Evolutionary conservation across 2,888 invertebrate species (phyloP), one percentile per base, ranked within the genome.

Genomic region (Chrysolina oricalcia): DNA sequence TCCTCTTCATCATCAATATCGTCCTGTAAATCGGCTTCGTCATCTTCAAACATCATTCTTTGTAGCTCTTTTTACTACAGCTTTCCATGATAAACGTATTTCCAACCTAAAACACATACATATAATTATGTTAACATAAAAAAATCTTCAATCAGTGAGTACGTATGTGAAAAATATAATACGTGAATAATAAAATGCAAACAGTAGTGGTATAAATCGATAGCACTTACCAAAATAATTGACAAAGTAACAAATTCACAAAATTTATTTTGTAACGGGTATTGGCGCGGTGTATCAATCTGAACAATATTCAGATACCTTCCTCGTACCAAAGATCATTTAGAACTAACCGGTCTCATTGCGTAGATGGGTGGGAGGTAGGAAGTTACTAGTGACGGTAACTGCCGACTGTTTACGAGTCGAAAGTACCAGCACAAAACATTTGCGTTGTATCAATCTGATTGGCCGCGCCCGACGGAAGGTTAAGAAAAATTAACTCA

Each of bases 61-160:
- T 67, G 50, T 50, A 67, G 21, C 66, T 66, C 66, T 21, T 67
- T 50, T 48, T 67, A 67, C 67, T 67, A 67, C 67, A 67, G 27
- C 35, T 67, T 53, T 21, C 67, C 67, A 67, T 53, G 67, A 48
- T 67, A 23, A 67, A 50, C 67, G 67, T 67, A 67, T 67, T 67
- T 50, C 48, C 4, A 19, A 19, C 23, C 50, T 63, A 35, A 40
- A 63, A 63, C 27, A 63, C 23, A n/a, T n/a, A n/a, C n/a, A n/a
- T 63, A 63, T 35, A 35, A 40, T 63, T 48, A 48, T 48, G 48
- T 48, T 48, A 48, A 48, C 48, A 48, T 17, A 40, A 40, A 48
- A 17, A 48, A 48, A 48, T 15, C 11, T 48, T 48, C 48, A 48
- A 48, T 48, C 48, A 15, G 35, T 67, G 48, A 48, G 48, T 48